Evolutionary conservation across 30 jellyfish, hydroid and myxozoan species (phyloP).

Genomic region (Turritopsis dohrnii): DNA sequence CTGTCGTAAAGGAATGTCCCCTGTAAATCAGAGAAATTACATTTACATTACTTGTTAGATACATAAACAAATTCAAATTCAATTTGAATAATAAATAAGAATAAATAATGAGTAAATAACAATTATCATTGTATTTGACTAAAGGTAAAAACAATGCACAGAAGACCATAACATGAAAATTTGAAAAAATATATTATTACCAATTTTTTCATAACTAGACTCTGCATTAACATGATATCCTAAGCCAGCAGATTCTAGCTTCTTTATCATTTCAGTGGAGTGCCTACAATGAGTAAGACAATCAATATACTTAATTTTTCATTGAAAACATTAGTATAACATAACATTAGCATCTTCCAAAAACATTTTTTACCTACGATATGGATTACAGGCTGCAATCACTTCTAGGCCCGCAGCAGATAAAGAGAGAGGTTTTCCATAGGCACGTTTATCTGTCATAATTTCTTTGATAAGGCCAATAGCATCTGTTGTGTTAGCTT

Average conservation of each 20-base stretch:
- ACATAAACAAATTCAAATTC: too few relatives aligned
- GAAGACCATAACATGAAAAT: too few relatives aligned
- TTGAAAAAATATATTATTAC: too few relatives aligned
- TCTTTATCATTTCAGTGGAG: constrained; percentile 44
- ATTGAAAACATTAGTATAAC: neutral
- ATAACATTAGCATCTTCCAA: too few relatives aligned
- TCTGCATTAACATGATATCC: constrained; percentile 58
- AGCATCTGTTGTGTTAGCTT: constrained; percentile 61
- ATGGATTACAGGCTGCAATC: constrained; percentile 60
- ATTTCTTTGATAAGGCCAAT: constrained; percentile 47
- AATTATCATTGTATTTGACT: too few relatives aligned
- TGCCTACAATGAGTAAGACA: constrained; percentile 34
- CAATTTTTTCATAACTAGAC: constrained; percentile 48
- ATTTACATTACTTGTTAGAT: too few relatives aligned
- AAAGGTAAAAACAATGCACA: too few relatives aligned
- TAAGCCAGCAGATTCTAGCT: constrained; percentile 52
- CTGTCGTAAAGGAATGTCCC: constrained; percentile 59
- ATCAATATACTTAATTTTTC: constrained; percentile 1
- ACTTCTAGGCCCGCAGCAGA: constrained; percentile 40
- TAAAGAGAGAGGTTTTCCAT: constrained; percentile 44
- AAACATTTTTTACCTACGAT: constrained; percentile 35
- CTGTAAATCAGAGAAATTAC: constrained; percentile 23
- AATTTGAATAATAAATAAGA: too few relatives aligned
- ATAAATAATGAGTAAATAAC: too few relatives aligned
- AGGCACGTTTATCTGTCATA: constrained; percentile 47